These are phyloP conservation scores for Paratrypauchen microcephalus DNA, from an alignment of 2,797 vertebrate species.

Conservation along the genomic window DNA sequence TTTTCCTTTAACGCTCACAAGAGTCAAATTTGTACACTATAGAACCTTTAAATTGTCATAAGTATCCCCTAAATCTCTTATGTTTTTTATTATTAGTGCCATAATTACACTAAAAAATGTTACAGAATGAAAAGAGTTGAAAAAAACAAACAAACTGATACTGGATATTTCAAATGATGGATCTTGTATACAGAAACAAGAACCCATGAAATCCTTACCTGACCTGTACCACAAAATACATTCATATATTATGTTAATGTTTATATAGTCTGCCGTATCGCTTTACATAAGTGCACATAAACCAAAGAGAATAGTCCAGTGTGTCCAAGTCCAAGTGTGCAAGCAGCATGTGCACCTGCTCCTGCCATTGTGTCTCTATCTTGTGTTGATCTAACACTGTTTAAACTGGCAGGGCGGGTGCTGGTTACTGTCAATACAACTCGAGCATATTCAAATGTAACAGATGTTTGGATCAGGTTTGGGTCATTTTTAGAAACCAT, in stretches of 20 bases:
- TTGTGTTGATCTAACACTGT: constrained; percentile 46
- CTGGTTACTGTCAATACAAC: constrained; percentile 25
- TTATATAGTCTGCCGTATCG: not conserved
- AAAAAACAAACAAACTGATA: too few relatives aligned
- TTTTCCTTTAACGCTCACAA: too few relatives aligned
- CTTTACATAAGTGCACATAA: not conserved
- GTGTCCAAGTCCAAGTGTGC: not conserved
- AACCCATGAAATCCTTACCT: not conserved
- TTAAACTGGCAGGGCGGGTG: constrained; percentile 49
- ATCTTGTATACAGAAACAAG: too few relatives aligned
- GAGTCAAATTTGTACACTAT: too few relatives aligned
- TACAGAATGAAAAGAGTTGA: too few relatives aligned
- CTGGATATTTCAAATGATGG: too few relatives aligned
- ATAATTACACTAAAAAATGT: too few relatives aligned
- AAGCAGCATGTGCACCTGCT: constrained; percentile 49
- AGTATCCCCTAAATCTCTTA: too few relatives aligned
- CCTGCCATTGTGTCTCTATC: constrained; percentile 33
- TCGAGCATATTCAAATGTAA: constrained; percentile 20
- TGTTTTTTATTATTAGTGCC: too few relatives aligned
- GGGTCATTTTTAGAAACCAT: constrained; percentile 10
- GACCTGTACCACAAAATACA: not conserved
- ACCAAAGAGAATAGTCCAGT: not conserved
- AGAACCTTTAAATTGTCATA: too few relatives aligned
- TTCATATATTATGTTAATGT: not conserved
- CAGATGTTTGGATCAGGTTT: constrained; percentile 15